Evolutionary conservation across 2,797 vertebrate genomes (phyloP), one percentile per base, ranked within the genome.

Genomic region (Decapterus maruadsi): DNA sequence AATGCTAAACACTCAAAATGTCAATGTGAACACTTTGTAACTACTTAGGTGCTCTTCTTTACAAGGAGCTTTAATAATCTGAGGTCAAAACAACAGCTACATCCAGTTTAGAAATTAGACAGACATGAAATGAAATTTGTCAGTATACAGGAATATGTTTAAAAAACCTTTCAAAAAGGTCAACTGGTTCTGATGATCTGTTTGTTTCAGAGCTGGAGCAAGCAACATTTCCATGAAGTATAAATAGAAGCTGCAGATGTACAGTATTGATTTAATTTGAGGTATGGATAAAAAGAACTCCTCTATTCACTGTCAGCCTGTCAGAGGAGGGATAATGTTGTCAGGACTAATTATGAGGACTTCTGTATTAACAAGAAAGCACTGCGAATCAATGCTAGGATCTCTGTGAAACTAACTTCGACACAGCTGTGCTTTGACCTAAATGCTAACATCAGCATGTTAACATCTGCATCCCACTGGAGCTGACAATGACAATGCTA

Each of bases 41-140:
- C 67, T n/a, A 34, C n/a, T 26, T 26, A 26, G 4, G 53, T 68
- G 69, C 66, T 70, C 36, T 6, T 64, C 56, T 54, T 31, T 42
- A 34, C 36, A 29, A 50, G 48, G 63, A 40, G 19, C 38, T 34
- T 65, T 6, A 67, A 46, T 50, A 38, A 36, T 60, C 55, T 72
- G 51, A 14, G 8, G 50, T 62, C 19, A 54, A 58, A 64, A 26
- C 10, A 58, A 17, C 54, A 65, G 50, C 43, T 29, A 11, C 62
- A 46, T 61, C 22, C 42, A 54, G 13, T 59, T 60, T 12, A n/a
- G 3, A 51, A 53, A 20, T 42, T 42, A 62, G 36, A 61, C 56
- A 40, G 51, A n/a, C n/a, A n/a, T n/a, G n/a, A n/a, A 1, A 8
- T 16, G 46, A 63, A 22, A 59, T 51, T 31, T 38, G 40, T 45